Base-by-base conservation (phyloP, 2,797 vertebrate species). In the Heteromormyrus szaboi region DNA sequence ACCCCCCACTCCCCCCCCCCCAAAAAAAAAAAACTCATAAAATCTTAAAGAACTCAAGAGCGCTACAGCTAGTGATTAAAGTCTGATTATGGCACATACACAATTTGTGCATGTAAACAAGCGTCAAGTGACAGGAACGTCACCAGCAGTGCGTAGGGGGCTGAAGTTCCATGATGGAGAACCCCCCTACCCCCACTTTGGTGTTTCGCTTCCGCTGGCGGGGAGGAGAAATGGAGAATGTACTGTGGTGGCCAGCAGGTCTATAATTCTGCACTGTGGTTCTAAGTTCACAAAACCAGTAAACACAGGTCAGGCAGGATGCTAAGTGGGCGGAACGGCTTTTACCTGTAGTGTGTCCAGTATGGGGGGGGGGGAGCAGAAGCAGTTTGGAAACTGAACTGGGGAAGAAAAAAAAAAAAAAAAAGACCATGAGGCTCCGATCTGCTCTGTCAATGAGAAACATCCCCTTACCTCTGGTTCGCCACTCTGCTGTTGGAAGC, bases 11-110 rank as follows among this genome's bases (percentile, higher is more conserved):
- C 33, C 33, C 33, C 33, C 33, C 33, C 33, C 33, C 33, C 33
- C 76, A 19, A 17, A 19, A 68, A 85, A 81, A 41, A 6, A 44
- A 19, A 0, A 79, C 72, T 90, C 89, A 89, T 89, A 85, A 89
- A 88, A 91, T 89, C 88, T 89, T 89, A 84, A 59, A 89, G 56
- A 85, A 89, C 87, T 89, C 85, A 91, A 91, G 86, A 62, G 88
- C 86, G 51, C 86, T 19, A 33, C 76, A 90, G 88, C 88, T 85
- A 79, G 62, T 86, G 89, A 91, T 90, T 89, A 91, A 86, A 90
- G 79, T 44, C 86, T 89, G 88, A 90, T 90, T 90, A 89, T 85
- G 65, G 85, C 29, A 86, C 89, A 87, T 65, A 88, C 89, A 87
- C 85, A 88, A 87, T 25, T 86, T 88, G 87, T 7, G 76, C 87